These are phyloP conservation scores for Rynchops niger DNA, from an alignment of 2,113 vertebrate genomes.

Conservation along the genomic window DNA sequence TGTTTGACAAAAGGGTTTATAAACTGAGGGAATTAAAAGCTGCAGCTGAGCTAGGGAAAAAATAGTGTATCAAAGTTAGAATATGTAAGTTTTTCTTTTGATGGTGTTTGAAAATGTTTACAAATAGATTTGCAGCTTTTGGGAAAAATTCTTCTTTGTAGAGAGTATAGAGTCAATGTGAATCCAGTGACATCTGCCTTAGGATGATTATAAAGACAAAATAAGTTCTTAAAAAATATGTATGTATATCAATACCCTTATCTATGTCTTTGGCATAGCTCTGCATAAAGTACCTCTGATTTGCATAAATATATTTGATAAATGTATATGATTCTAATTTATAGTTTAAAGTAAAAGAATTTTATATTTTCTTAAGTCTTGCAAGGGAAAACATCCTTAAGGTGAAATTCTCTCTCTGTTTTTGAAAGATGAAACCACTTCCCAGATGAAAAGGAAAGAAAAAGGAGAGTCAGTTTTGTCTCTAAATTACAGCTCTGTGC, in stretches of 20 bases:
- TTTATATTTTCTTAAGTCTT: background rate
- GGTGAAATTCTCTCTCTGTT: background rate
- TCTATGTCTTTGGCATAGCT: background rate
- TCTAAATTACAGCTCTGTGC: background rate
- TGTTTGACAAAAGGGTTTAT: background rate
- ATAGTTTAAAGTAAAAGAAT: background rate
- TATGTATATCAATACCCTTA: background rate
- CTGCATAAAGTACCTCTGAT: background rate
- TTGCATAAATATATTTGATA: background rate
- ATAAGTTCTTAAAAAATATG: background rate
- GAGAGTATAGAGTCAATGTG: background rate
- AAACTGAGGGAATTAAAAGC: background rate
- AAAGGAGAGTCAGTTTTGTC: background rate
- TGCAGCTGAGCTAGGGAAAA: background rate
- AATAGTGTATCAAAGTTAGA: background rate
- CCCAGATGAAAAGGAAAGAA: background rate
- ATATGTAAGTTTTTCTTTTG: background rate
- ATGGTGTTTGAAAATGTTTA: background rate
- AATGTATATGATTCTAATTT: background rate
- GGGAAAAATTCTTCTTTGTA: background rate
- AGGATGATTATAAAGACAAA: background rate
- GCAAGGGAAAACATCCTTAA: background rate
- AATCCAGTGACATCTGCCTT: background rate
- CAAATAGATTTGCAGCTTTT: background rate
- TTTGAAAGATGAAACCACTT: background rate